These are phyloP conservation scores for Argyrosomus japonicus DNA, from an alignment of 2,113 vertebrate genomes.

Conservation along the genomic window DNA sequence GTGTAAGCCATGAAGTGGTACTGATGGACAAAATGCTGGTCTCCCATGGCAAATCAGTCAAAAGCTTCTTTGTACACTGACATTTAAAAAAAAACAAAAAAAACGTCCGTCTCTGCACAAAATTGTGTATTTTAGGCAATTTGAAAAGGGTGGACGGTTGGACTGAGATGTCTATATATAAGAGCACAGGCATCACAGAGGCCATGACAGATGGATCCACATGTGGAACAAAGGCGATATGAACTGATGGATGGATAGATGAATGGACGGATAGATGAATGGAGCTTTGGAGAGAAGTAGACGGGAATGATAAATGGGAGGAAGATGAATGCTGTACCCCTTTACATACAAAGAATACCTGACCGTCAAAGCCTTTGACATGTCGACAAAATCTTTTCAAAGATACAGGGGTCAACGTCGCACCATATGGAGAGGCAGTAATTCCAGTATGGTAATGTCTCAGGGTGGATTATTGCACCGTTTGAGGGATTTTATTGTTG, in stretches of 20 bases:
- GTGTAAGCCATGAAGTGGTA: not conserved
- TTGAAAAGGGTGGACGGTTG: conserved; percentile 47
- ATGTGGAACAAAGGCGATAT: conserved; percentile 67
- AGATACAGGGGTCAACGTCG: conserved; percentile 27
- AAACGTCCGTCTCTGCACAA: conserved; percentile 4
- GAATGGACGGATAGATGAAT: conserved; percentile 76
- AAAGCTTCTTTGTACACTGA: not conserved
- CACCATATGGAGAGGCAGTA: conserved; percentile 29
- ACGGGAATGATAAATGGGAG: conserved; percentile 74
- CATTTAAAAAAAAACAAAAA: not conserved
- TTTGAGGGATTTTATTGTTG: conserved; percentile 62
- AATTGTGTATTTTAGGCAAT: conserved; percentile 43
- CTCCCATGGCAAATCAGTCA: not conserved
- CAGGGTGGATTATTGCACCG: conserved; percentile 48
- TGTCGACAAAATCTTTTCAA: conserved; percentile 57
- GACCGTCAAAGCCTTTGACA: conserved; percentile 54
- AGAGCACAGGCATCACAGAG: conserved; percentile 45
- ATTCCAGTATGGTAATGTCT: conserved; percentile 46
- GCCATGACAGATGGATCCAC: conserved; percentile 75
- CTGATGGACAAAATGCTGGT: not conserved
- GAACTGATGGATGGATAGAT: conserved; percentile 78
- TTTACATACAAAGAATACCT: conserved; percentile 66
- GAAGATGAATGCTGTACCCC: conserved; percentile 64
- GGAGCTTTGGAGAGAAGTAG: conserved; percentile 64
- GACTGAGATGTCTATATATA: conserved; percentile 70